Evolutionary conservation across 2,888 invertebrate species (phyloP), one percentile per base, ranked within the genome.

Genomic region (Spodoptera littoralis): DNA sequence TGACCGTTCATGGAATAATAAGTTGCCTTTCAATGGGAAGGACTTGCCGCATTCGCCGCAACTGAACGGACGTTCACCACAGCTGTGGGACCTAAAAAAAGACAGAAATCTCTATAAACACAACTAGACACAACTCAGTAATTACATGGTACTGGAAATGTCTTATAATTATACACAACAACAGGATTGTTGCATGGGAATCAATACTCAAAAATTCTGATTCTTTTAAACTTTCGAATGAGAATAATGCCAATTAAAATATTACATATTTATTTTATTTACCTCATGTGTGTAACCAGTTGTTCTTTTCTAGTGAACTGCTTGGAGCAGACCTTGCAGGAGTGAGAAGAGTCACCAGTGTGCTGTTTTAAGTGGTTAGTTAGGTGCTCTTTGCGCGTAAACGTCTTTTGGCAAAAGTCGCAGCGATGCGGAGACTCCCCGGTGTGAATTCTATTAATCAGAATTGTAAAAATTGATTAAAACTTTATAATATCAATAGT

Each of bases 31-130:
- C 53, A 98, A 92, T 0, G 97, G 97, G 93, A 98, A 98, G 54
- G 97, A 97, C 88, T 97, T 98, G 83, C 98, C 98, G 87, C 98
- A 98, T 83, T 97, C 97, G 68, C 96, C 96, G 85, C 98, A 98
- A 60, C 97, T 96, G 88, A 96, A 98, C 8, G 98, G 98, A 51
- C 97, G 96, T 87, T 98, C 98, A 52, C 97, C 77, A 96, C 93
- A 94, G 96, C 94, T 98, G 96, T 90, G 96, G 5, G 94, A 92
- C 70, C 95, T 94, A 36, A 36, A 36, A 6, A 36, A 36, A 8
- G 36, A 18, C 18, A 18, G 2, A 36, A 36, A 36, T 36, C 36
- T 9, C 36, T 36, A 6, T 36, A 30, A 6, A 30, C 4, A 24
- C 24, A 24, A 24, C 24, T 24, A 36, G 36, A 36, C 36, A 0